Percentiles rank a stretch among this genome's conserved stretches.
These are phyloP conservation scores for Brevipalpus yothersi DNA, from an alignment of 1,140 invertebrate species.

Conservation along the genomic window DNA sequence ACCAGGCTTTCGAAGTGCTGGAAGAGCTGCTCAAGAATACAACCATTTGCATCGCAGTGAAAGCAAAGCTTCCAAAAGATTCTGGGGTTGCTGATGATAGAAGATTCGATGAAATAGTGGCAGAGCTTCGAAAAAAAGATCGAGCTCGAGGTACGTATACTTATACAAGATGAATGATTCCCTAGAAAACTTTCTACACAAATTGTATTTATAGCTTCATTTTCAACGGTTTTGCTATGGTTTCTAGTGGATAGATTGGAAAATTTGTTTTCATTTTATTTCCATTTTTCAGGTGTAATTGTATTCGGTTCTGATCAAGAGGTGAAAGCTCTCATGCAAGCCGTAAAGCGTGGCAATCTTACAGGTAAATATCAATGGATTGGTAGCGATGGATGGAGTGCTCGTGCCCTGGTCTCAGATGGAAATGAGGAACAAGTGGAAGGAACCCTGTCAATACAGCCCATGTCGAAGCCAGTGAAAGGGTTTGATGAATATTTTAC, in stretches of 20 bases:
- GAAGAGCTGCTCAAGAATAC: constrained; percentile 50
- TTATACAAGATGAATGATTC: too few species aligned
- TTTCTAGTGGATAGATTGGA: not conserved
- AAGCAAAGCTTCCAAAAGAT: constrained; percentile 81
- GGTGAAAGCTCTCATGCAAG: constrained; percentile 74
- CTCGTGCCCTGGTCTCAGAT: constrained; percentile 54
- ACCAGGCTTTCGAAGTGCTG: constrained; percentile 71
- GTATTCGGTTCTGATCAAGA: constrained; percentile 90
- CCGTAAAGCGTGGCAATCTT: constrained; percentile 57
- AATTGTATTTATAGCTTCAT: too few species aligned
- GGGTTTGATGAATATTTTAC: constrained; percentile 76
- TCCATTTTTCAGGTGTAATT: constrained; percentile 40
- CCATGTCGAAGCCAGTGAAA: constrained; percentile 54
- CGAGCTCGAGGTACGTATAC: constrained; percentile 48
- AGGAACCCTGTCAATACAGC: constrained; percentile 58
- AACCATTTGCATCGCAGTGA: constrained; percentile 73
- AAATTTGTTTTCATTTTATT: not conserved
- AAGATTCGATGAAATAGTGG: constrained; percentile 64
- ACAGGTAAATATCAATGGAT: constrained; percentile 81
- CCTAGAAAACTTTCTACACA: too few species aligned
- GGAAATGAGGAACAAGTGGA: constrained; percentile 51
- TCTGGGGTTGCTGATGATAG: constrained; percentile 66
- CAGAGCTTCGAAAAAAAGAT: constrained; percentile 49
- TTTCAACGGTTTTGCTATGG: too few species aligned
- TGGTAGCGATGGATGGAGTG: constrained; percentile 19